Base-by-base conservation (phyloP, 2,797 vertebrate species). In the Gambelia wislizenii region DNA sequence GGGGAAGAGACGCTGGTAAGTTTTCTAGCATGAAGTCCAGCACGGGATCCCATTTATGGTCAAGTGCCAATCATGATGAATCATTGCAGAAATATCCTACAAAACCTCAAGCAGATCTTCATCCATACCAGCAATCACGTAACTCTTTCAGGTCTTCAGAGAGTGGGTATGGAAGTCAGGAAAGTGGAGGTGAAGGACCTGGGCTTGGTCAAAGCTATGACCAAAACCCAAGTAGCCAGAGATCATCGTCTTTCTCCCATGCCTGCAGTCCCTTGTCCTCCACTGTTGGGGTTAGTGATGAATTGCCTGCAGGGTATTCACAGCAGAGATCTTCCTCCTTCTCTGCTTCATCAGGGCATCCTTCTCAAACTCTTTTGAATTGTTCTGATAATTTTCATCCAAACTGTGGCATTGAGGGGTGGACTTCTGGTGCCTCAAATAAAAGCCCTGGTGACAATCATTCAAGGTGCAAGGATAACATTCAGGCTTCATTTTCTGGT, bases 201-300 rank as follows among this genome's bases (percentile, higher is more conserved):
- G 49, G 89, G 1, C 82, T 76, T 0, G 59, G 84, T 3, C 86
- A 22, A 1, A 79, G 59, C 79, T 79, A 10, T 0, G 94, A 93
- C 36, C 87, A 44, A 89, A 95, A 89, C 76, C 87, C 86, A 1
- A 44, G 44, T 1, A 91, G 91, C 27, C 91, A 95, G 76, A 95
- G 95, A 42, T 82, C 96, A 36, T 96, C 97, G 0, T 91, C 96
- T 12, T 94, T 94, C 54, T 90, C 94, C 0, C 97, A 89, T 16
- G 90, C 92, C 52, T 94, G 96, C 12, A 87, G 89, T 12, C 3
- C 92, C n/a, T 1, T 39, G 2, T 52, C 91, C 36, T 30, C 82
- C 20, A 87, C 81, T 0, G 36, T 12, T 2, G 67, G 88, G 36
- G 74, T 42, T 2, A 33, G 94, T 81, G 95, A 96, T 83, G 89